A percentile compares a stretch with the other conserved stretches of the same genome.
These are phyloP conservation scores for Hucho hucho DNA, from an alignment of 2,113 vertebrate genomes.

Conservation along the genomic window DNA sequence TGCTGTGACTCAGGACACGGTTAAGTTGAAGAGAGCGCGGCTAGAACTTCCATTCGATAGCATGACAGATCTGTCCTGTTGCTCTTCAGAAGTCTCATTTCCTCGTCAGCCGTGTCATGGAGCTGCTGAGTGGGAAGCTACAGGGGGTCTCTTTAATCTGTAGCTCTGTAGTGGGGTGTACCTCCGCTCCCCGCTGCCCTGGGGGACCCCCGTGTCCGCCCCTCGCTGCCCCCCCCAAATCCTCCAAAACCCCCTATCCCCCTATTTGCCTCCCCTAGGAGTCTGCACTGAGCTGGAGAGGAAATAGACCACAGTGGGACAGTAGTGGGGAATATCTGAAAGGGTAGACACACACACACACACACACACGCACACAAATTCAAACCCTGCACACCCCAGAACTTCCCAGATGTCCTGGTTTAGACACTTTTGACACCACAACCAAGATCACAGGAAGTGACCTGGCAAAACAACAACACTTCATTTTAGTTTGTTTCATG, in stretches of 20 bases:
- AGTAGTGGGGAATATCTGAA: conserved; percentile 28
- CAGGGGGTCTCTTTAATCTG: neutral
- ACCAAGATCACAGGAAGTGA: neutral
- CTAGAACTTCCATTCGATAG: neutral
- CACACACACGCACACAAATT: no score
- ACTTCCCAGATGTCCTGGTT: neutral
- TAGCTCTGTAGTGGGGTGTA: neutral
- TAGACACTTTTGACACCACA: neutral
- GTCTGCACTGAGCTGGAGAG: conserved; percentile 29
- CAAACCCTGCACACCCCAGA: neutral
- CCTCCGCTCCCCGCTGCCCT: conserved; percentile 20
- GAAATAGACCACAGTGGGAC: conserved; percentile 45
- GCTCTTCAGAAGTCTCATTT: conserved; percentile 4
- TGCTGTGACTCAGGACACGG: no score
- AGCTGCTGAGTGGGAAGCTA: conserved; percentile 2
- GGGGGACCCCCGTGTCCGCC: no score
- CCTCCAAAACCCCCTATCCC: no score
- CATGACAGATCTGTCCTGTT: neutral
- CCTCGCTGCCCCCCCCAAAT: no score
- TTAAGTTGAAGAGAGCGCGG: no score
- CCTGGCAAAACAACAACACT: neutral
- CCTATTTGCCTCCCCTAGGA: no score
- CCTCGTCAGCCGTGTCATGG: neutral
- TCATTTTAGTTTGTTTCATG: neutral
- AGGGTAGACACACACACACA: neutral